phyloP scores from a whole-genome alignment of 1,140 invertebrate genomes.

The Drosophila melanogaster region Release_6_plus_ISO1_MT NT_033779.5:702501-703000 shows the following conservation, averaged over 20 bases:
- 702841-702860: conserved; percentile 50
- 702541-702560: background rate
- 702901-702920: conserved; percentile 75
- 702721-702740: conserved; percentile 38
- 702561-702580: background rate
- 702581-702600: too few relatives aligned
- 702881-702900: conserved; percentile 83
- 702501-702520: conserved; percentile 83
- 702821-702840: conserved; percentile 45
- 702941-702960: conserved; percentile 73
- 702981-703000: conserved; percentile 26
- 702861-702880: background rate
- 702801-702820: conserved; percentile 2
- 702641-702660: background rate
- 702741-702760: conserved; percentile 33
- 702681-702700: conserved; percentile 41
- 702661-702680: background rate
- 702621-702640: too few relatives aligned
- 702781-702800: background rate
- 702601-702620: too few relatives aligned
- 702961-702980: conserved; percentile 72
- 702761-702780: conserved; percentile 30
- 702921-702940: conserved; percentile 66
- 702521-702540: conserved; percentile 24
- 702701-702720: conserved; percentile 55